phyloP scores from a whole-genome alignment of 2,888 invertebrate species.

The Rhagophthalmus giganteus region DNA sequence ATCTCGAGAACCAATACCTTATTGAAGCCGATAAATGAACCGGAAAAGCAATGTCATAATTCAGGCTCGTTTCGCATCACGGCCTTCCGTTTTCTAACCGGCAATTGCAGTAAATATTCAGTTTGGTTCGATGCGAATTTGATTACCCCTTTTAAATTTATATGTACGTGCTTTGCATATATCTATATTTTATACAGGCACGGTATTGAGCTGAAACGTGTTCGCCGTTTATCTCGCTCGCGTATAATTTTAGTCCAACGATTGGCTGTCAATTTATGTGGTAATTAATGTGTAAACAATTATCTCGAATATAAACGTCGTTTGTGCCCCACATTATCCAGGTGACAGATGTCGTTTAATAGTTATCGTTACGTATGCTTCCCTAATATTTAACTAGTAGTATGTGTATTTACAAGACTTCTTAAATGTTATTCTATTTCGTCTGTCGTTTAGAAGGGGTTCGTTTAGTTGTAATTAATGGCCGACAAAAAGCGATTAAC shows the following conservation, averaged over 20 bases:
- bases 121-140: conserved; percentile 24
- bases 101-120: conserved; percentile 22
- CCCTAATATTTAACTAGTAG: too few relatives aligned
- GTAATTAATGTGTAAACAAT: too few relatives aligned
- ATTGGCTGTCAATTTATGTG: too few relatives aligned
- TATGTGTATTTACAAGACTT: too few relatives aligned
- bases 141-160: conserved; percentile 25
- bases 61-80: conserved; percentile 21
- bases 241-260: background rate
- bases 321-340: too few relatives aligned
- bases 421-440: too few relatives aligned
- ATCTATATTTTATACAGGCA: conserved; percentile 3
- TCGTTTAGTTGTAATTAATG: too few relatives aligned
- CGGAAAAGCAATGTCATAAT: conserved; percentile 30
- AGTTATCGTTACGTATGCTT: too few relatives aligned
- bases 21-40: conserved; percentile 22
- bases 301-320: too few relatives aligned
- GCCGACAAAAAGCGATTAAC: too few relatives aligned
- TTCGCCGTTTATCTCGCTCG: background rate
- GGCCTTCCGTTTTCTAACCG: conserved; percentile 19
- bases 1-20: conserved; percentile 22
- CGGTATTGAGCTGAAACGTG: background rate
- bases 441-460: too few relatives aligned
- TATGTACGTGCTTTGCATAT: conserved; percentile 14
- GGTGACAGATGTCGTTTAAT: too few relatives aligned